Evolutionary conservation across 2,797 vertebrate species (phyloP), one percentile per base, ranked within the genome.

Genomic region (Champsocephalus esox): DNA sequence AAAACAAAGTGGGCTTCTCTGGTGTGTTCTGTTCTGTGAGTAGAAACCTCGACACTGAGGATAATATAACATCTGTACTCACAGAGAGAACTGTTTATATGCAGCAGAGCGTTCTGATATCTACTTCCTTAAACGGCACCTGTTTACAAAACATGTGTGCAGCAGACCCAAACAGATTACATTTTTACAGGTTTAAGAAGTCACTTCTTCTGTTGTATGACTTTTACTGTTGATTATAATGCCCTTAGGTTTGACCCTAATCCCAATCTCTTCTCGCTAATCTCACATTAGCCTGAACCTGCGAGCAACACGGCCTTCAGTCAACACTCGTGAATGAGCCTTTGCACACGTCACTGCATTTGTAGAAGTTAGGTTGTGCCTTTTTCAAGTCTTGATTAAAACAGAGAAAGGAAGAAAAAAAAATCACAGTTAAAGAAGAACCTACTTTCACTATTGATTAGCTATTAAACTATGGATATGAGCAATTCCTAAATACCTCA

Each of bases 281-380:
- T 90, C 88, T 87, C 64, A 75, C 81, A 72, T 82, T 85, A 90
- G 46, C 77, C 72, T 77, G 4, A 17, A 44, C 66, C 44, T 43
- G 70, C 5, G 44, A 54, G 69, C 12, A 0, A 3, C 17, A 7
- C 28, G 3, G 38, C 46, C 54, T 5, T 64, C 66, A 54, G 66
- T 73, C 62, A 70, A 54, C 62, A 24, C 55, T 80, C 70, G 28
- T 78, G 79, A 90, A 86, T 76, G 79, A 84, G 32, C 28, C 45
- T 21, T 41, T n/a, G n/a, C 28, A 59, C 51, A 14, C 57, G 12
- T 28, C 77, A 46, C 61, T 5, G 14, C 8, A 9, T 69, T 79
- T 79, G 64, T 63, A 56, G 19, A 49, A 44, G 28, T 0, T 7
- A 78, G 66, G 62, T 81, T 69, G 34, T 60, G 19, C 2, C 4